phyloP scores from a whole-genome alignment of 1,140 invertebrate genomes.

The Pseudomyrmex gracilis region DNA sequence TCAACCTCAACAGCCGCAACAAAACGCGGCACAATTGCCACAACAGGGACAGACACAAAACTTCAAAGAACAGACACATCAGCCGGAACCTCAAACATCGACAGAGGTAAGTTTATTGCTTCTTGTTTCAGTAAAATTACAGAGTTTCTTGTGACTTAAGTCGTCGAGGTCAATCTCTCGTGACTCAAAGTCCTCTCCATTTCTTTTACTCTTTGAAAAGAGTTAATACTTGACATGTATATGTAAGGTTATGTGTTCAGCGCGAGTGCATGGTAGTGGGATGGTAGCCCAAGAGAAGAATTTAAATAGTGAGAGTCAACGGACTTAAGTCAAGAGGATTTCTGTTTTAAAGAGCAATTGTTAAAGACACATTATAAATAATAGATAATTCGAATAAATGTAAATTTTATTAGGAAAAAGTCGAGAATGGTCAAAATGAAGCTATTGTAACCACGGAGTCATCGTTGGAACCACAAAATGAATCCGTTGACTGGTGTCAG shows the following conservation, averaged over 20 bases:
- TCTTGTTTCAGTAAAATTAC: no score
- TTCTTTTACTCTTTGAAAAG: no score
- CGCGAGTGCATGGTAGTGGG: no score
- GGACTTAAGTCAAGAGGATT: no score
- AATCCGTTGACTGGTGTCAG: slow-evolving; percentile 80
- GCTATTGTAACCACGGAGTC: slow-evolving; percentile 65
- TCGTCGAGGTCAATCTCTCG: no score
- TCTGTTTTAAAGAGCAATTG: no score
- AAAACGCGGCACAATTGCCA: slow-evolving; percentile 59
- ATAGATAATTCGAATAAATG: background rate
- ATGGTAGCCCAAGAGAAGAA: no score
- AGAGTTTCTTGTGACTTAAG: no score
- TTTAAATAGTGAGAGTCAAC: no score
- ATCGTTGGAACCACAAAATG: slow-evolving; percentile 75
- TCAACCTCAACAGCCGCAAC: slow-evolving; percentile 64
- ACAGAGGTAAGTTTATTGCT: slow-evolving; percentile 64
- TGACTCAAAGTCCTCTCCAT: no score
- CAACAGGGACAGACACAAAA: slow-evolving; percentile 70
- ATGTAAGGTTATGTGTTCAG: no score
- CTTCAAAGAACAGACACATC: slow-evolving; percentile 64
- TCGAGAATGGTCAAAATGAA: slow-evolving; percentile 76
- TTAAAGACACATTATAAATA: background rate
- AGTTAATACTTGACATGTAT: no score
- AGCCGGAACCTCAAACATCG: slow-evolving; percentile 68
- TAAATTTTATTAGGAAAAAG: slow-evolving; percentile 72